These are phyloP conservation scores for Saxidomus purpurata DNA, from an alignment of 1,140 invertebrate species.

Conservation along the genomic window DNA sequence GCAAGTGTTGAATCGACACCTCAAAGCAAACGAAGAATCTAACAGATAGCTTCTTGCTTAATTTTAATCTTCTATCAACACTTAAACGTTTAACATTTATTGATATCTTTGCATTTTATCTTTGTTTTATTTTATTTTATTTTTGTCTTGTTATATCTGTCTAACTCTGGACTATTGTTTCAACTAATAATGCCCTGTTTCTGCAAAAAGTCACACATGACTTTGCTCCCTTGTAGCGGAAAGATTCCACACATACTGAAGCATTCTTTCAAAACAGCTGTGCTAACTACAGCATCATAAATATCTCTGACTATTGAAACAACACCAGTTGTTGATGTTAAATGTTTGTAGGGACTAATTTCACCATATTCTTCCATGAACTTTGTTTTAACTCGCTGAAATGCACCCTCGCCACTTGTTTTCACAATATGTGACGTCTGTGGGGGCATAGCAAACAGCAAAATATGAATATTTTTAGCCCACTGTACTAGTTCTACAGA, in stretches of 20 bases:
- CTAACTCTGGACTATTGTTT: too few relatives aligned
- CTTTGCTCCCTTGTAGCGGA: background rate
- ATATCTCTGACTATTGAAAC: background rate
- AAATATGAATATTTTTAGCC: background rate
- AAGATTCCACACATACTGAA: background rate
- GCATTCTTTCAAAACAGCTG: background rate
- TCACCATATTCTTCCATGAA: background rate
- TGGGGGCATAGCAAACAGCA: background rate
- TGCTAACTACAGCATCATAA: background rate
- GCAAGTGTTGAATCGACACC: too few relatives aligned
- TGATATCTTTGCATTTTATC: too few relatives aligned
- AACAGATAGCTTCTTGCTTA: background rate
- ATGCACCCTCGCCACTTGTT: background rate
- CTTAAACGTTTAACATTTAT: too few relatives aligned
- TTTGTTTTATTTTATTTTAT: too few relatives aligned
- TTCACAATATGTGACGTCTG: background rate
- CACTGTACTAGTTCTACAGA: background rate
- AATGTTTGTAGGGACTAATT: background rate
- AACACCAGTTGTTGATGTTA: background rate
- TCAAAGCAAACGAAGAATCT: too few relatives aligned
- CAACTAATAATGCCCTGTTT: background rate
- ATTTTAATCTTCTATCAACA: too few relatives aligned
- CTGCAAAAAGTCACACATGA: background rate
- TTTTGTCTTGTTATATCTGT: too few relatives aligned
- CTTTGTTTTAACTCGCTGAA: background rate